Evolutionary conservation across 2,888 invertebrate genomes (phyloP), one percentile per base, ranked within the genome.

Genomic region (Melinopterus prodromus): DNA sequence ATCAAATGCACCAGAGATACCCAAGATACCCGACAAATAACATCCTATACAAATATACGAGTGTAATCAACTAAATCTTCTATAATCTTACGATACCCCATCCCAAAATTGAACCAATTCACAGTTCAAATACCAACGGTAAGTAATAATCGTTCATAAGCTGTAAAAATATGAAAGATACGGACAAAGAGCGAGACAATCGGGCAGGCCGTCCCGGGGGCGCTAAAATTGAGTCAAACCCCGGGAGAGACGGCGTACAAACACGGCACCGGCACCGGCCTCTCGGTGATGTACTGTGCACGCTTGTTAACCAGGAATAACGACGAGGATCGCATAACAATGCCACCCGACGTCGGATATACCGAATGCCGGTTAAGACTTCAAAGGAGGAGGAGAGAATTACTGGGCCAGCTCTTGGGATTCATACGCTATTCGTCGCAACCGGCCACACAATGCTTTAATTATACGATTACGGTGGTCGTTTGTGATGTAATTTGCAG

Each of bases 261-360:
- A 35, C 15, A 36, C 37, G 74, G 16, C 71, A 26, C 71, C 37
- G 74, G 16, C 71, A 26, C 71, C 71, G 4, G 9, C n/a, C 74
- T 36, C 35, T n/a, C 37, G 37, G 37, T 36, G 35, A 35, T 37
- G 74, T 35, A 74, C 35, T 74, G 74, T 74, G 36, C 35, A 74
- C 74, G 74, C 74, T 74, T 74, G 74, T 74, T 74, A 74, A 74
- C 36, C 74, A 74, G n/a, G 74, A 74, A 74, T 74, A 74, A 74
- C 74, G 74, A 35, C 36, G 15, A 6, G 53, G 53, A 53, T 53
- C 53, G 53, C 53, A 53, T 53, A 53, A 53, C 53, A 53, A 53
- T 53, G 12, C 53, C 7, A 53, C 53, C 53, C 53, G 53, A 7
- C 53, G 12, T 9, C 53, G 12, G 53, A 53, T 7, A 6, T 53